Evolutionary conservation across 1,140 invertebrate species (phyloP).

Genomic region (Polyergus mexicanus): DNA sequence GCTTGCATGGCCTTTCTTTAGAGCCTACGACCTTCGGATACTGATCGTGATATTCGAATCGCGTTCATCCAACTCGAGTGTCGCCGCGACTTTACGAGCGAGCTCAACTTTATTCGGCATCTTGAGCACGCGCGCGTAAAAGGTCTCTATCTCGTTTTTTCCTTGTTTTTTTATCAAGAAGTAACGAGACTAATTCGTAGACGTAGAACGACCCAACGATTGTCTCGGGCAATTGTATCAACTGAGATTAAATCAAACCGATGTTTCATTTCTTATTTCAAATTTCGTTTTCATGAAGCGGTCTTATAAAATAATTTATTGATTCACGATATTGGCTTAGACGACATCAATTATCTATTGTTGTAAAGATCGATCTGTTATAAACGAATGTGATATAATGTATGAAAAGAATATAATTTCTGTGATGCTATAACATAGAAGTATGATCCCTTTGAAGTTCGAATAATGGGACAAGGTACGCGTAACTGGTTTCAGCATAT

Average conservation of each 20-base stretch:
- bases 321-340: conserved; percentile 8
- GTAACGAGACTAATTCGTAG: conserved; percentile 2
- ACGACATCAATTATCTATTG: conserved; percentile 10
- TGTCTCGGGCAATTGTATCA: conserved; percentile 7
- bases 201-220: background rate
- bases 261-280: background rate
- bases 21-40: conserved; percentile 37
- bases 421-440: conserved; percentile 21
- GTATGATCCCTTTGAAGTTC: conserved; percentile 60
- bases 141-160: background rate
- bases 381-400: conserved; percentile 31
- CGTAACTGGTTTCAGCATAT: conserved; percentile 5
- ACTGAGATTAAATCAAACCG: conserved; percentile 13
- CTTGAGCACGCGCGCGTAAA: conserved; percentile 33
- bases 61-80: conserved; percentile 47
- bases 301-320: conserved; percentile 19
- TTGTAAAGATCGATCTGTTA: conserved; percentile 3
- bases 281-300: conserved; percentile 1
- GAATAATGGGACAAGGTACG: conserved; percentile 56
- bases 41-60: conserved; percentile 59
- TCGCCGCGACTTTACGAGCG: conserved; percentile 61
- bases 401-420: conserved; percentile 55
- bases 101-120: conserved; percentile 54
- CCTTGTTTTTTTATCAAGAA: conserved; percentile 2
- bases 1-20: conserved; percentile 6